Evolutionary conservation across 2,888 invertebrate species (phyloP).

Genomic region (Pollenia amentaria): DNA sequence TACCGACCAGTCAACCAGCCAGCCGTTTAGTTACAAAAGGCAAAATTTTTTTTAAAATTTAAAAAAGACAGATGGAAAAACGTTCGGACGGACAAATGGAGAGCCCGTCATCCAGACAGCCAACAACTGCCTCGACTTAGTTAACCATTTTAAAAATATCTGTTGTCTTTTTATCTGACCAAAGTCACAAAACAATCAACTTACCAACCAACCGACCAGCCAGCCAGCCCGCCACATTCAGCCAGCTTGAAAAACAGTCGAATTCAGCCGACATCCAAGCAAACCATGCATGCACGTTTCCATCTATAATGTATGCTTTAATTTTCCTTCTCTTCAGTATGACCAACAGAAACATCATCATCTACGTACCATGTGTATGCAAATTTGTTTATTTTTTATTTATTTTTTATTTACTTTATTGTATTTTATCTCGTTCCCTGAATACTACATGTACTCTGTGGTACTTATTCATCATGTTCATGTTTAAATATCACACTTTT

Average conservation of each 20-base stretch:
- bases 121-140: slow-evolving; percentile 47
- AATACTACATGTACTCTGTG: slow-evolving; percentile 47
- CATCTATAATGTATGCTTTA: slow-evolving; percentile 40
- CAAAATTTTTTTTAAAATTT: slow-evolving; percentile 28
- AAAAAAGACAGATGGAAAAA: slow-evolving; percentile 28
- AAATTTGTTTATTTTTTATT: slow-evolving; percentile 66
- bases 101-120: slow-evolving; percentile 37
- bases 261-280: slow-evolving; percentile 43
- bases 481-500: slow-evolving; percentile 33
- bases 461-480: slow-evolving; percentile 27
- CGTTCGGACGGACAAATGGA: slow-evolving; percentile 22
- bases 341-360: slow-evolving; percentile 8
- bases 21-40: slow-evolving; percentile 48
- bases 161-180: slow-evolving; percentile 44
- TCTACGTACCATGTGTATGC: slow-evolving; percentile 60
- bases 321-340: slow-evolving; percentile 23
- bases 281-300: slow-evolving; percentile 53
- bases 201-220: slow-evolving; percentile 24
- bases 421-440: slow-evolving; percentile 28
- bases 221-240: slow-evolving; percentile 29
- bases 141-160: slow-evolving; percentile 66
- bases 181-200: slow-evolving; percentile 54
- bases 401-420: slow-evolving; percentile 51
- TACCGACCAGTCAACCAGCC: slow-evolving; percentile 38
- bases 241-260: slow-evolving; percentile 37